Base-by-base conservation (phyloP, 2,888 invertebrate genomes). In the Coelinius sp. region DNA sequence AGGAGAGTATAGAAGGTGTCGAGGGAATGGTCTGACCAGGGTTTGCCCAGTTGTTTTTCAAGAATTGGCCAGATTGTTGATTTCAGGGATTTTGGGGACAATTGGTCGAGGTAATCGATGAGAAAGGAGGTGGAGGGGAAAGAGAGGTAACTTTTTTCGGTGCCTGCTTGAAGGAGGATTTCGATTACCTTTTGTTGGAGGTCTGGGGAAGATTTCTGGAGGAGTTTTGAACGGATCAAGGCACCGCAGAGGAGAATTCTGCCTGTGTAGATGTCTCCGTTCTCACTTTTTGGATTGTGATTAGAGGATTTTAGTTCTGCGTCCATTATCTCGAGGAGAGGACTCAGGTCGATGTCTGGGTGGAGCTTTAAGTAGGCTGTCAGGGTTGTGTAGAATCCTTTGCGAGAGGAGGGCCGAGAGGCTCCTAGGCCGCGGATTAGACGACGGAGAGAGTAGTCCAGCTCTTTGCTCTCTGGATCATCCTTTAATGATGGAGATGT, bases 381-480 rank as follows among this genome's bases (percentile, higher is more conserved):
- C 12, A 95, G 88, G 8, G 92, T 90, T 0, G 92, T 90, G 83
- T 92, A 94, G 86, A 92, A 94, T 24, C 94, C 94, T 71, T 91
- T 90, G 78, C 93, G 90, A 31, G 92, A 90, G 22, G 89, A 89
- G 22, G 90, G 89, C 44, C 92, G 89, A 20, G 93, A 91, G 1
- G 94, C 92, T 35, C 94, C 94, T 74, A 94, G 88, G 74, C 95
- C 94, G 77, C 94, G 89, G 2, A 95, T 89, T 63, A 95, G 86
- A 78, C 95, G 90, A 75, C 91, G 92, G 38, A 95, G 82, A 0
- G 91, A 90, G 88, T 95, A 94, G 59, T 90, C 88, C 10, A 92
- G 77, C 83, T 94, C 93, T 83, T 90, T 90, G 64, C 78, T 80
- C 44, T 81, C 73, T 25, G 76, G 79, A 79, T 89, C 89, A 81